Conservation (phyloP, 2,888 invertebrate species). For the Baronia brevicornis region DNA sequence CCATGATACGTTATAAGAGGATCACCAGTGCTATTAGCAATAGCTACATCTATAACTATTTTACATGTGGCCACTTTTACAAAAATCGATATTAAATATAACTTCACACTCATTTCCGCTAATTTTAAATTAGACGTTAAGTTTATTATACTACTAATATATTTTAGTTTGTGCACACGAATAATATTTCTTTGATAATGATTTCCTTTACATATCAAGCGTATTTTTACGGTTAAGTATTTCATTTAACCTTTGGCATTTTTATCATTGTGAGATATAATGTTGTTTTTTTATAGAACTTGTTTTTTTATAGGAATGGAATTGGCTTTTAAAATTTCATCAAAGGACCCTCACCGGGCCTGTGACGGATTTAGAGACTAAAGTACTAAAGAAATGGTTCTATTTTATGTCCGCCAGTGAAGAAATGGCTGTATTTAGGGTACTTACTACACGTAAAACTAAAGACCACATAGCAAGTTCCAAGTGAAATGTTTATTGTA, state of each 20-base stretch:
- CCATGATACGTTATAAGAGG: constrained; percentile 35
- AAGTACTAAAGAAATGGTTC: too few species aligned
- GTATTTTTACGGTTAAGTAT: not conserved
- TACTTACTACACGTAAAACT: too few species aligned
- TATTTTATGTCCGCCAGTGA: too few species aligned
- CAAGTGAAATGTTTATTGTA: too few species aligned
- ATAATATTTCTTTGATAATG: not conserved
- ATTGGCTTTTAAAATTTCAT: constrained; percentile 4
- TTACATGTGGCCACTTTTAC: constrained; percentile 26
- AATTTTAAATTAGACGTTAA: constrained; percentile 1
- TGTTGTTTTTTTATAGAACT: not conserved
- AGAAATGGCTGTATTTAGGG: too few species aligned
- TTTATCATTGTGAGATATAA: not conserved
- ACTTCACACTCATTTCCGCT: constrained; percentile 2
- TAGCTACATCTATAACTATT: constrained; percentile 34
- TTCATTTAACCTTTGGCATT: not conserved
- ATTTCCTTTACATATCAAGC: not conserved
- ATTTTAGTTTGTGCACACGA: not conserved
- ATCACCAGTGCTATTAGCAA: constrained; percentile 24
- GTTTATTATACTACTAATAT: too few species aligned
- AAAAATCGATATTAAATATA: constrained; percentile 12
- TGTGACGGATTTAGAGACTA: too few species aligned
- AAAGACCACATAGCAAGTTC: too few species aligned
- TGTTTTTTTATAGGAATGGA: not conserved
- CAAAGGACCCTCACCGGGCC: too few species aligned